Conservation (phyloP, 2,797 vertebrate genomes). For the Trematomus bernacchii region DNA sequence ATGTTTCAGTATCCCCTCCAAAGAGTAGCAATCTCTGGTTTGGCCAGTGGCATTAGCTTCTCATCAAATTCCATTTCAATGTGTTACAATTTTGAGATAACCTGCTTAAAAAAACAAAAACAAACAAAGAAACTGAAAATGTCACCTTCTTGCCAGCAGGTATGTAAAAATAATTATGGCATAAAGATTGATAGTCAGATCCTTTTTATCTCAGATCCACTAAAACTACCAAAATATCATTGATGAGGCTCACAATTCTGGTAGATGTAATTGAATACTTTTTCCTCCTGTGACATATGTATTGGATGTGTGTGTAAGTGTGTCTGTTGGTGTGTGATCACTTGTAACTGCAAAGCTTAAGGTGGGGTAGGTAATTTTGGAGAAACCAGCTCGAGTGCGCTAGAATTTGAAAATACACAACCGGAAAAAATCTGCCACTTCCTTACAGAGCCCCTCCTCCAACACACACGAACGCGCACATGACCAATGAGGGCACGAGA, state of each 20-base stretch:
- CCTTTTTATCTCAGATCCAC: no score
- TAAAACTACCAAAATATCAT: background rate
- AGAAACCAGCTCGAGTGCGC: no score
- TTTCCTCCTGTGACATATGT: no score
- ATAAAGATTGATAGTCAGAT: background rate
- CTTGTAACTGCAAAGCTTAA: background rate
- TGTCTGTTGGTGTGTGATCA: no score
- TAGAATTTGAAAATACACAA: no score
- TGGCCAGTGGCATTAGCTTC: background rate
- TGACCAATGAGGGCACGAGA: no score
- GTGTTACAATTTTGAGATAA: background rate
- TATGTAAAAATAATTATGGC: background rate
- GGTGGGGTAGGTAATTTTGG: no score
- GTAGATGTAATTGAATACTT: background rate
- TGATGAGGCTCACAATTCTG: background rate
- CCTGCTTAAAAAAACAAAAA: background rate
- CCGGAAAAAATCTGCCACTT: no score
- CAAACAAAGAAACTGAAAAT: background rate
- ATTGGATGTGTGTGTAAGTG: background rate
- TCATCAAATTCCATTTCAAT: background rate
- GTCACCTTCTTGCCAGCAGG: background rate
- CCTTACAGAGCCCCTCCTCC: no score
- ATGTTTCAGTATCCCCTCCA: background rate
- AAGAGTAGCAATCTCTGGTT: background rate
- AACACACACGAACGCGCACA: no score